A percentile compares a stretch with the other conserved stretches of the same genome.
These are phyloP conservation scores for Nephrocerus scutellatus DNA, from an alignment of 2,888 invertebrate genomes.

Conservation along the genomic window DNA sequence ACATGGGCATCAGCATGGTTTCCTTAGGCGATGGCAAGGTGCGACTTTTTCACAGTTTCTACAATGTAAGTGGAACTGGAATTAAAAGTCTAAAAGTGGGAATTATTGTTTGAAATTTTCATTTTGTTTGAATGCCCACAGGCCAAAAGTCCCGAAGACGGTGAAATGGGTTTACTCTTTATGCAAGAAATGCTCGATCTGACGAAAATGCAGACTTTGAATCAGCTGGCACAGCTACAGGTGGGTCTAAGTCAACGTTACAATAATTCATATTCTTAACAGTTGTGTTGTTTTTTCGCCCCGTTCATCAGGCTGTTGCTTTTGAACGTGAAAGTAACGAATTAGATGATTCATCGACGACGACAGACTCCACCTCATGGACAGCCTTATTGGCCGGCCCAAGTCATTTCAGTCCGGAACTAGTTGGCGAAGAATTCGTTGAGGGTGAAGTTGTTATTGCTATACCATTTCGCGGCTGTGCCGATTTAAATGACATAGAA, in stretches of 20 bases:
- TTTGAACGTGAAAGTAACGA: too few relatives aligned
- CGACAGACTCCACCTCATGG: slow-evolving; percentile 40
- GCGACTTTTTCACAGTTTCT: slow-evolving; percentile 82
- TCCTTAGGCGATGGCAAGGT: slow-evolving; percentile 84
- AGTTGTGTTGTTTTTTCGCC: slow-evolving; percentile 4
- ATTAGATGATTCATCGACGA: slow-evolving; percentile 43
- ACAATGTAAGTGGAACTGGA: slow-evolving; percentile 71
- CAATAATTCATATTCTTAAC: background rate
- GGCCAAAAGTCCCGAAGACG: slow-evolving; percentile 81
- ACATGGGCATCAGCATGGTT: slow-evolving; percentile 92
- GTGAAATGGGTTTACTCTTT: slow-evolving; percentile 86
- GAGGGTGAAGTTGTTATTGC: slow-evolving; percentile 60
- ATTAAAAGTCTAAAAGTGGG: background rate
- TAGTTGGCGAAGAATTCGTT: slow-evolving; percentile 59
- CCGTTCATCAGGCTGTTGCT: slow-evolving; percentile 43
- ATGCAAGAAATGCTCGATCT: slow-evolving; percentile 96
- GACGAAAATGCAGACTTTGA: slow-evolving; percentile 60
- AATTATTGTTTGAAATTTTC: too few relatives aligned
- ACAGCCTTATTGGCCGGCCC: slow-evolving; percentile 69
- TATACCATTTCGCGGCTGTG: slow-evolving; percentile 62
- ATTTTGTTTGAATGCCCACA: too few relatives aligned
- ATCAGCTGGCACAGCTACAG: slow-evolving; percentile 44
- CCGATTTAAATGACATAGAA: slow-evolving; percentile 53
- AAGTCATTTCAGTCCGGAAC: slow-evolving; percentile 80
- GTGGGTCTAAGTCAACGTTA: slow-evolving; percentile 24